Evolutionary conservation across 2,113 vertebrate species (phyloP).

Genomic region (Thunnus thynnus): DNA sequence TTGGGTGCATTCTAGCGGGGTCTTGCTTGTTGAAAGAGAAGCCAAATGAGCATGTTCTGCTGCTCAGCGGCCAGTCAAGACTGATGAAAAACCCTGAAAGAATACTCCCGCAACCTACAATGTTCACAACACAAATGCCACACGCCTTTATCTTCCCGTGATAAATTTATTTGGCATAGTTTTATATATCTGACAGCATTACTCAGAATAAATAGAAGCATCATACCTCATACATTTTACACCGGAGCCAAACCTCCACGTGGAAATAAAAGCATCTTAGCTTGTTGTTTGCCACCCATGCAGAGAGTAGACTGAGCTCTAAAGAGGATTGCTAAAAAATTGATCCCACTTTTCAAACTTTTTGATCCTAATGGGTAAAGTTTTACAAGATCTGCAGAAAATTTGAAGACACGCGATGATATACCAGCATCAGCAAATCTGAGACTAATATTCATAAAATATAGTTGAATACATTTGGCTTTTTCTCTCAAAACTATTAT

Average conservation of each 20-base stretch:
- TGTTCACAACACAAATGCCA: slow-evolving; percentile 29
- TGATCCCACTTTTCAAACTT: too few species aligned
- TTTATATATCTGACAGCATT: slow-evolving; percentile 46
- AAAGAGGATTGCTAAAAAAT: too few species aligned
- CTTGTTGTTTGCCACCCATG: slow-evolving; percentile 3
- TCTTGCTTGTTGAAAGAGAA: slow-evolving; percentile 24
- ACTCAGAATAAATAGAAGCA: slow-evolving; percentile 26
- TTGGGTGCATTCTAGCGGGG: slow-evolving; percentile 26
- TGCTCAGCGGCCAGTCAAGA: slow-evolving; percentile 9
- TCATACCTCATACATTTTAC: slow-evolving; percentile 26
- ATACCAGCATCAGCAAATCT: too few species aligned
- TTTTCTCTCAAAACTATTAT: too few species aligned
- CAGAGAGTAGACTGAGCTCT: not conserved
- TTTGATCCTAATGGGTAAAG: too few species aligned
- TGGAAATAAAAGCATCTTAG: slow-evolving; percentile 21
- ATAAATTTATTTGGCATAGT: slow-evolving; percentile 50
- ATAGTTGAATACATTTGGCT: too few species aligned
- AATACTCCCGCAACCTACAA: slow-evolving; percentile 17
- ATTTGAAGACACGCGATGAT: too few species aligned
- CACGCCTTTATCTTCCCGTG: slow-evolving; percentile 38
- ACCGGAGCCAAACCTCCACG: slow-evolving; percentile 8
- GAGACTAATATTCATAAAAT: too few species aligned
- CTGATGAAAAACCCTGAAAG: slow-evolving; percentile 65
- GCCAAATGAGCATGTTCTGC: slow-evolving; percentile 39
- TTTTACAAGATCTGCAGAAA: too few species aligned